phyloP scores from a whole-genome alignment of 2,888 invertebrate species.

The Diarsia brunnea region DNA sequence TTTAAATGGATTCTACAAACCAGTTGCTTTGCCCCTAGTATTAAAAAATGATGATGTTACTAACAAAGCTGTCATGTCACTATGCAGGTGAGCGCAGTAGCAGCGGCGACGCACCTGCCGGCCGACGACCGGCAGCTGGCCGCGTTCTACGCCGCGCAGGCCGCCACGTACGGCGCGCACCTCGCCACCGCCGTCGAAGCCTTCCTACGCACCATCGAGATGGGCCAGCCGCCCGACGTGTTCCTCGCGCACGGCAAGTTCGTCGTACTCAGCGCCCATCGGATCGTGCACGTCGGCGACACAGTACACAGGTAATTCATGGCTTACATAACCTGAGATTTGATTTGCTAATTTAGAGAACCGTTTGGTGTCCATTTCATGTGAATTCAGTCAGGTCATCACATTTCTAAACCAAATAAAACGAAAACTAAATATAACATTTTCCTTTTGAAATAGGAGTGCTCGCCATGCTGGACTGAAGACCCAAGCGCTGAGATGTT shows the following conservation, averaged over 20 bases:
- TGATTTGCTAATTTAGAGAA: neutral
- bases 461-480: conserved; percentile 94
- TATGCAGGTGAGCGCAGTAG: conserved; percentile 87
- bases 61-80: conserved; percentile 4
- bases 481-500: conserved; percentile 93
- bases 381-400: neutral
- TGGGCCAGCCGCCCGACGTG: conserved; percentile 97
- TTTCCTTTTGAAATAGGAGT: conserved; percentile 89
- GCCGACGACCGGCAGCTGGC: conserved; percentile 96
- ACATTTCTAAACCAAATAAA: neutral
- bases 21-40: neutral
- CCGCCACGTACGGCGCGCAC: conserved; percentile 95
- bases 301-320: conserved; percentile 93
- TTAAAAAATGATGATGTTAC: neutral
- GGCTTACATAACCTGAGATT: neutral
- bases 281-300: conserved; percentile 98
- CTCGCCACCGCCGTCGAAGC: conserved; percentile 97
- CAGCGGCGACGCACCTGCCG: conserved; percentile 91
- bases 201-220: conserved; percentile 97
- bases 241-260: conserved; percentile 98
- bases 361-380: neutral
- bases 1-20: neutral
- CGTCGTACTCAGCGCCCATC: conserved; percentile 98
- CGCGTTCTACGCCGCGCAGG: conserved; percentile 96
- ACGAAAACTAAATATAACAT: neutral